These are phyloP conservation scores for Drosophila cognata DNA, from an alignment of 2,888 invertebrate genomes.

Conservation along the genomic window DNA sequence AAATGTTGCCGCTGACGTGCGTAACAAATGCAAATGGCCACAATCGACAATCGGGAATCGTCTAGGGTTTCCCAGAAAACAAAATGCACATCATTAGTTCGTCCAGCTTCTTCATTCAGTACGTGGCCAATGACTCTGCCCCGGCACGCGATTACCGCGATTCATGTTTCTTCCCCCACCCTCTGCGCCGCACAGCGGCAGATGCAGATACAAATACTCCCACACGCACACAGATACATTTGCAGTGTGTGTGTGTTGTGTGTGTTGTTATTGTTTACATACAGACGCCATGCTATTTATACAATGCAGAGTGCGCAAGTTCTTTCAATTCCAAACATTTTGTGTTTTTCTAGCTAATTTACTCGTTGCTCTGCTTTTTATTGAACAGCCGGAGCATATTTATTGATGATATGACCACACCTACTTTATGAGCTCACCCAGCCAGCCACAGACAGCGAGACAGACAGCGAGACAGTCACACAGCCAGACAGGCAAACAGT, in stretches of 20 bases:
- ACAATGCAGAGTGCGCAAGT: conserved; percentile 59
- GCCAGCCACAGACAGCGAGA: neutral
- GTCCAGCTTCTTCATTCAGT: conserved; percentile 10
- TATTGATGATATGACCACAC: conserved; percentile 77
- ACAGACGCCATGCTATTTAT: conserved; percentile 64
- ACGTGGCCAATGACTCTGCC: conserved; percentile 3
- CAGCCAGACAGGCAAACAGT: neutral
- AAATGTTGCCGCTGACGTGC: conserved; percentile 45
- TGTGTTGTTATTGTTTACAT: conserved; percentile 64
- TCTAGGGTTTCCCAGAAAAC: conserved; percentile 59
- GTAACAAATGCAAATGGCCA: conserved; percentile 64
- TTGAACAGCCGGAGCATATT: conserved; percentile 69
- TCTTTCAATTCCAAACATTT: conserved; percentile 68
- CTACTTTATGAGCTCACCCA: conserved; percentile 68
- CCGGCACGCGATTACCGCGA: conserved; percentile 44
- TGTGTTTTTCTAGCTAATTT: conserved; percentile 69
- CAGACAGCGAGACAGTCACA: neutral
- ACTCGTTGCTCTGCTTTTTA: conserved; percentile 68
- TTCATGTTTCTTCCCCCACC: conserved; percentile 28
- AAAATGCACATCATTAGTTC: conserved; percentile 41
- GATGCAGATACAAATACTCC: conserved; percentile 2
- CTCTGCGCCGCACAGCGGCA: neutral
- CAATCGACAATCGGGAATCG: conserved; percentile 48
- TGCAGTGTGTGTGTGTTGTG: neutral
- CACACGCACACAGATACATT: conserved; percentile 8